phyloP scores from a whole-genome alignment of 2,797 vertebrate species.

The Carduelis carduelis region DNA sequence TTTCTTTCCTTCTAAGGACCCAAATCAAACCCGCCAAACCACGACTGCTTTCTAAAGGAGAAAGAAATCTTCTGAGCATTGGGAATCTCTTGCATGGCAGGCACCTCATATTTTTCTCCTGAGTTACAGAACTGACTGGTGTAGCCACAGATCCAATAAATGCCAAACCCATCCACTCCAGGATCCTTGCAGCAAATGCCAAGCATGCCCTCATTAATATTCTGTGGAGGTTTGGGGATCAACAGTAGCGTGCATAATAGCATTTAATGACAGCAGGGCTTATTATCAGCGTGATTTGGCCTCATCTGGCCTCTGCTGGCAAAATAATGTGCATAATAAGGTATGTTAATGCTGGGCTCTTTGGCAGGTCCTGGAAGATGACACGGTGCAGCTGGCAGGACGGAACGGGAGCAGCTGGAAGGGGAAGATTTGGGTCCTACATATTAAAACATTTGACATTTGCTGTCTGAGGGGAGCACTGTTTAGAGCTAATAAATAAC shows the following conservation, averaged over 20 bases:
- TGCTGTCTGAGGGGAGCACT: constrained; percentile 66
- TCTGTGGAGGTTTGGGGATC: constrained; percentile 22
- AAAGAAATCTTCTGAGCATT: not conserved
- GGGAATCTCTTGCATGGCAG: not conserved
- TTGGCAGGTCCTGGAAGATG: constrained; percentile 62
- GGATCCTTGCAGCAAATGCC: not conserved
- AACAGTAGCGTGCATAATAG: constrained; percentile 53
- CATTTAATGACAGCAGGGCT: constrained; percentile 51
- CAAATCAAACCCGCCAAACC: not conserved
- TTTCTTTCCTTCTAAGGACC: not conserved
- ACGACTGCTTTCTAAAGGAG: not conserved
- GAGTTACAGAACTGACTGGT: not conserved
- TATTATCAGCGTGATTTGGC: constrained; percentile 54
- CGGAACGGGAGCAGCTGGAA: constrained; percentile 65
- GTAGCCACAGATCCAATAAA: not conserved
- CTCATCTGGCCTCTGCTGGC: constrained; percentile 58
- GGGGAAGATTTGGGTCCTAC: constrained; percentile 52
- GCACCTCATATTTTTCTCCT: not conserved
- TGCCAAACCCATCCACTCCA: not conserved
- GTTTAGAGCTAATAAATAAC: constrained; percentile 71
- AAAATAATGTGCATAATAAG: constrained; percentile 64
- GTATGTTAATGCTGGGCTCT: constrained; percentile 42
- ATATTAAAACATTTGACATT: constrained; percentile 68
- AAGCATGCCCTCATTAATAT: constrained; percentile 17
- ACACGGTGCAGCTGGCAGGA: constrained; percentile 67